Conservation (phyloP, 2,797 vertebrate genomes). For the Acanthornis magna region DNA sequence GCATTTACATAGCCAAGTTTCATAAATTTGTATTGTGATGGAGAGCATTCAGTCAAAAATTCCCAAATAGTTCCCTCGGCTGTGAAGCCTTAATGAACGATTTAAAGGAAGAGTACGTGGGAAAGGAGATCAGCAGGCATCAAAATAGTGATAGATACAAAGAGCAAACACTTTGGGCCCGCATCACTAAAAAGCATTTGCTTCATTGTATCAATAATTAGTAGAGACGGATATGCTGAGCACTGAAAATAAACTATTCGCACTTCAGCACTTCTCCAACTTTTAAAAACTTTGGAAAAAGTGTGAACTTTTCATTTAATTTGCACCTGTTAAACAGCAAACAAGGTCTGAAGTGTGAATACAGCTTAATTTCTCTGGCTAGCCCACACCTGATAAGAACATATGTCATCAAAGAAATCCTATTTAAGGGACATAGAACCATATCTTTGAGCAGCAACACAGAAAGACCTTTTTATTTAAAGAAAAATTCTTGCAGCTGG, state of each 20-base stretch:
- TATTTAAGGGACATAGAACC: background rate
- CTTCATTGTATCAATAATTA: background rate
- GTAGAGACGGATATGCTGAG: background rate
- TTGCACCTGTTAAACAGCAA: background rate
- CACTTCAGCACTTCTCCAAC: background rate
- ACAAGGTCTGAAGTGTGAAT: background rate
- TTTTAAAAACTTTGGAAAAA: background rate
- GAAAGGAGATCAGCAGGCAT: background rate
- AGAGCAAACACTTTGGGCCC: background rate
- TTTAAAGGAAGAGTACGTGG: background rate
- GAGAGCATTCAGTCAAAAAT: background rate
- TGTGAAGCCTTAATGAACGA: background rate
- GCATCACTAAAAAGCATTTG: background rate
- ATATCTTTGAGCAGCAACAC: background rate
- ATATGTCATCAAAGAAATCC: background rate
- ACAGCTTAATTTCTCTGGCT: background rate
- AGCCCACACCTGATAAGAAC: background rate
- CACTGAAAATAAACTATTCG: background rate
- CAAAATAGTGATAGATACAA: background rate
- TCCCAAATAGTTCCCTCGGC: background rate
- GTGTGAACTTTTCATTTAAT: background rate
- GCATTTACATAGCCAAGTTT: background rate
- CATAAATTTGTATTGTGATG: background rate
- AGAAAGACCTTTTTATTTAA: background rate
- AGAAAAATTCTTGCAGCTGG: background rate